These are phyloP conservation scores for Atrina japonica DNA, from an alignment of 2,888 invertebrate genomes.

Conservation along the genomic window DNA sequence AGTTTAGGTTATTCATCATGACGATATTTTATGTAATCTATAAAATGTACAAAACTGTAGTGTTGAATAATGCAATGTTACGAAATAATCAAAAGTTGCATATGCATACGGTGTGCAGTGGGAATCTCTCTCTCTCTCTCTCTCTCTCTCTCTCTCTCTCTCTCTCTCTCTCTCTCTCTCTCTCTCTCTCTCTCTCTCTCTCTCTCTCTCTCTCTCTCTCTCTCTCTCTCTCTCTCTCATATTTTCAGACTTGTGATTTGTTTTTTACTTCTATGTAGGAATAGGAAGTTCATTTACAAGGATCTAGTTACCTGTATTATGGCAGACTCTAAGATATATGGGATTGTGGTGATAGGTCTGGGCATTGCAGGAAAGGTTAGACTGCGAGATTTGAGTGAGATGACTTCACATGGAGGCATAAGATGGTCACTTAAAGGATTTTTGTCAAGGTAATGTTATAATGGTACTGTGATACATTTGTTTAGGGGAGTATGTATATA, in stretches of 20 bases:
- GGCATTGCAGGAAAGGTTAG: conserved; percentile 68
- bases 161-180: conserved; percentile 15
- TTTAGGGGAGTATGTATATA: too few species aligned
- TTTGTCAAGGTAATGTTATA: conserved; percentile 72
- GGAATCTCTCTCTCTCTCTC: neutral
- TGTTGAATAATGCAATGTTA: too few species aligned
- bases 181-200: too few species aligned
- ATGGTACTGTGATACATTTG: neutral
- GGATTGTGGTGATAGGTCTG: conserved; percentile 69
- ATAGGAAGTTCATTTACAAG: neutral
- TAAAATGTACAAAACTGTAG: too few species aligned
- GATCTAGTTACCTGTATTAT: neutral
- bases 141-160: conserved; percentile 22
- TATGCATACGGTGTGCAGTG: too few species aligned
- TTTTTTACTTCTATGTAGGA: too few species aligned
- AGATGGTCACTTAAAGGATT: conserved; percentile 62
- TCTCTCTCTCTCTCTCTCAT: too few species aligned
- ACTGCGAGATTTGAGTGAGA: conserved; percentile 59
- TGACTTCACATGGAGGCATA: conserved; percentile 39
- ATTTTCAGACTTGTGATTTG: too few species aligned
- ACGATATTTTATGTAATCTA: too few species aligned
- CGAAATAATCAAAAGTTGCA: too few species aligned
- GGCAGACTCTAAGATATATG: conserved; percentile 33
- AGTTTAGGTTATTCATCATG: too few species aligned
- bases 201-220: too few species aligned